Base-by-base conservation (phyloP, 2,797 vertebrate species). In the Falco columbarius region DNA sequence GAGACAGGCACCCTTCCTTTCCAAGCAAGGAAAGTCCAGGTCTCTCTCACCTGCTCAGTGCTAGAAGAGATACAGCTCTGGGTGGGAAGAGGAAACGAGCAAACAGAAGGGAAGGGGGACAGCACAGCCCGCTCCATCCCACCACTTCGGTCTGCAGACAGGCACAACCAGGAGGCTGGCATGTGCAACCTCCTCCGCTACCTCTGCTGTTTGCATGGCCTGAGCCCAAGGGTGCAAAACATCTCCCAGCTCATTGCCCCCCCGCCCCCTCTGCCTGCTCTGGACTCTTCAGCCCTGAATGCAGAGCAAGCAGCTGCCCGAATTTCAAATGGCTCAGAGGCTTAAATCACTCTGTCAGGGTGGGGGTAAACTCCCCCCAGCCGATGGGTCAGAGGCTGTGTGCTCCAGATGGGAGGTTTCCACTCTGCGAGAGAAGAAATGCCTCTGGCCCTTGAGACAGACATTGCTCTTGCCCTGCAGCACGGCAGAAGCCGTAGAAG, bases 41-140 rank as follows among this genome's bases (percentile, higher is more conserved):
- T 14, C n/a, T 26, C 2, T 0, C 65, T 44, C 61, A 2, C 2
- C 30, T 61, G 24, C 55, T 55, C 4, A 4, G n/a, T 9, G 22
- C 54, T n/a, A 19, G 34, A 63, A 46, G 51, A 9, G 29, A 7
- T 9, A 2, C 6, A 3, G 44, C 7, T 38, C 61, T 23, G n/a
- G 54, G 30, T 16, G 62, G 10, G 32, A 14, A 23, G 29, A 71
- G 55, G 27, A 12, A 62, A 72, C 70, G 38, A 62, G 71, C 36
- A 70, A 40, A 10, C 18, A 27, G 63, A 36, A 24, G 9, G 42
- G 27, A 17, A 68, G 47, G 10, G 42, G 36, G 74, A 56, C 32
- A 49, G 34, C 27, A 14, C 10, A 36, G 70, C 36, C 19, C 12
- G 2, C 61, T 34, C 36, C 16, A 5, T 29, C 21, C 19, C 1